Conservation (phyloP, 2,113 vertebrate genomes). For the Hemiprocne comata region DNA sequence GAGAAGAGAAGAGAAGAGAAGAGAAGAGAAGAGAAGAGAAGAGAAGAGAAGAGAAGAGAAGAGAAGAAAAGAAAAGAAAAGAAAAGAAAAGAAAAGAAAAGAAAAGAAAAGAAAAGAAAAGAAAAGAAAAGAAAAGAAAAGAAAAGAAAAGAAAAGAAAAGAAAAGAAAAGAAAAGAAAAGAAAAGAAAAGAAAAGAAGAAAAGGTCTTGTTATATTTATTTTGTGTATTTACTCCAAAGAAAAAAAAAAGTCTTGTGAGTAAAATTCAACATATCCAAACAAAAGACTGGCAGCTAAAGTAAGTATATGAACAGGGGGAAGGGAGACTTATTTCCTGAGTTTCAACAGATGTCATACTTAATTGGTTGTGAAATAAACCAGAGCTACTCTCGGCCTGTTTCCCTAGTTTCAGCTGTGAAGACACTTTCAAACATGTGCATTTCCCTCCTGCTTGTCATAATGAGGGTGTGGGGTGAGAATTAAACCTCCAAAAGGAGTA, state of each 20-base stretch:
- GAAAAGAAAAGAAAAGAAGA: no score
- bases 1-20: no score
- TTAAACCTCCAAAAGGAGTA: constrained; percentile 59
- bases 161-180: no score
- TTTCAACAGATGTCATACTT: constrained; percentile 78
- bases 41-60: no score
- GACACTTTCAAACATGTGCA: constrained; percentile 73
- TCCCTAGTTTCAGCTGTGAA: constrained; percentile 74
- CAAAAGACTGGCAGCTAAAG: constrained; percentile 67
- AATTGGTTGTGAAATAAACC: constrained; percentile 77
- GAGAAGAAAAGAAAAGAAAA: no score
- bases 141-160: no score
- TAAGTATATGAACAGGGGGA: constrained; percentile 64
- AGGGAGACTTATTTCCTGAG: constrained; percentile 73
- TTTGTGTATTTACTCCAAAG: neutral
- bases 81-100: no score
- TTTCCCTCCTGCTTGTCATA: constrained; percentile 67
- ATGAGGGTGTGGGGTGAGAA: constrained; percentile 67
- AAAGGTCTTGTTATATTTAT: neutral
- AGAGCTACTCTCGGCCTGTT: constrained; percentile 70
- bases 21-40: no score
- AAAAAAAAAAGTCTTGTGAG: neutral
- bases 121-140: no score
- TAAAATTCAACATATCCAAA: constrained; percentile 49
- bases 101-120: no score